Evolutionary conservation across 2,113 vertebrate species (phyloP), one percentile per base, ranked within the genome.

Genomic region (Leuciscus idus): DNA sequence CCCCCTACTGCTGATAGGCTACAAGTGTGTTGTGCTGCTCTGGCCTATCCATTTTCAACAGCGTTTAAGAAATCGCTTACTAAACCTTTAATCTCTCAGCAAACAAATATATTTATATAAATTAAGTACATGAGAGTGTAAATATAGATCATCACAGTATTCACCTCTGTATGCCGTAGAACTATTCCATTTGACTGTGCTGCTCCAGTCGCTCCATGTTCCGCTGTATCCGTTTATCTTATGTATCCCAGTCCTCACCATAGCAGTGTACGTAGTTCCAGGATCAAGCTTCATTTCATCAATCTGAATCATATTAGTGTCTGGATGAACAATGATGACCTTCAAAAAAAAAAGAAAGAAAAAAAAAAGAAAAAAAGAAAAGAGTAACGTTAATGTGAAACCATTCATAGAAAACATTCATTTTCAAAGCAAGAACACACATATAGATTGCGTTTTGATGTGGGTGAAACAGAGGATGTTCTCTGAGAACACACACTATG

Each of bases 201-300:
- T 13, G 62, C 88, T 89, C 77, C 78, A 81, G 1, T 72, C 17
- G 62, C 85, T 87, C 11, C 2, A 46, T 2, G 39, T 70, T 66
- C 88, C 85, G 0, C 2, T 15, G 64, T 89, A 82, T 0, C 0
- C 0, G 0, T 0, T 2, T 0, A 7, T 0, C 0, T 6, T 0
- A 1, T 0, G 0, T 6, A 87, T 26, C 36, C 17, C 26, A 76
- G 12, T 85, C 48, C n/a, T 77, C 26, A 89, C 85, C 50, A 30
- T 55, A n/a, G 72, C 85, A 12, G 28, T 43, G 72, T 89, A 89
- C 4, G 13, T 3, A 46, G 70, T 52, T 11, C 13, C 52, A 11
- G 72, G 72, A n/a, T 70, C 72, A 21, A 89, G 48, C 3, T 2
- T 0, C 5, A 1, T 12, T 84, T 87, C 59, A 23, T 55, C 4